Conservation (phyloP, 2,797 vertebrate genomes). For the Chromobotia macracanthus region DNA sequence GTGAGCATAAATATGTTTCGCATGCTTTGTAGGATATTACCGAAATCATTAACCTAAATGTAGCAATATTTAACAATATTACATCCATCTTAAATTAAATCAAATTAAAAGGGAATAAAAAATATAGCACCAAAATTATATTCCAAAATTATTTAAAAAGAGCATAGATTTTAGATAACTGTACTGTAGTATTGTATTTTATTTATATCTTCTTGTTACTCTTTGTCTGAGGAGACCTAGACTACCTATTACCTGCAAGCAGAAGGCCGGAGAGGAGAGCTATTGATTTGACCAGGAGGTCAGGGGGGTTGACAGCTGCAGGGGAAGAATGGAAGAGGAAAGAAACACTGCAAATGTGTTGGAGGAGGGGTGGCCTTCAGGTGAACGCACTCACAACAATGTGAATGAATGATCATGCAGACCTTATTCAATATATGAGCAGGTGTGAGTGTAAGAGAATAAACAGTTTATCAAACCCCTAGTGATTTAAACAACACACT, state of each 20-base stretch:
- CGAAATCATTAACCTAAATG: no score
- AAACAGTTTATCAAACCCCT: neutral
- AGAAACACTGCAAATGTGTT: conserved; percentile 39
- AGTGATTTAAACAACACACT: conserved; percentile 1
- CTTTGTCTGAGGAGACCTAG: conserved; percentile 39
- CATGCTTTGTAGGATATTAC: neutral
- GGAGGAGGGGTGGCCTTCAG: conserved; percentile 52
- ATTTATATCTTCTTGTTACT: conserved; percentile 12
- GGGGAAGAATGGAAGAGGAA: conserved; percentile 20
- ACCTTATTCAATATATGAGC: conserved; percentile 25
- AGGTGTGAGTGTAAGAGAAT: conserved; percentile 1
- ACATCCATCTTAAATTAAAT: no score
- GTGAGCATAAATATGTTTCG: neutral
- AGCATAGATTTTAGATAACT: neutral
- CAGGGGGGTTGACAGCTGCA: conserved; percentile 59
- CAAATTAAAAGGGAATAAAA: no score
- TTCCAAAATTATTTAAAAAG: no score
- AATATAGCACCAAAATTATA: no score
- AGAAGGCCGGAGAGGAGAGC: conserved; percentile 54
- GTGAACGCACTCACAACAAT: conserved; percentile 49
- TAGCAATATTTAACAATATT: no score
- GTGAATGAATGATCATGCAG: conserved; percentile 30
- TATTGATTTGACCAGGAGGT: conserved; percentile 62
- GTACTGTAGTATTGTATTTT: neutral
- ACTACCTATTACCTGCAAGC: conserved; percentile 45